These are phyloP conservation scores for Chymomyza costata DNA, from an alignment of 1,140 invertebrate genomes.

Conservation along the genomic window DNA sequence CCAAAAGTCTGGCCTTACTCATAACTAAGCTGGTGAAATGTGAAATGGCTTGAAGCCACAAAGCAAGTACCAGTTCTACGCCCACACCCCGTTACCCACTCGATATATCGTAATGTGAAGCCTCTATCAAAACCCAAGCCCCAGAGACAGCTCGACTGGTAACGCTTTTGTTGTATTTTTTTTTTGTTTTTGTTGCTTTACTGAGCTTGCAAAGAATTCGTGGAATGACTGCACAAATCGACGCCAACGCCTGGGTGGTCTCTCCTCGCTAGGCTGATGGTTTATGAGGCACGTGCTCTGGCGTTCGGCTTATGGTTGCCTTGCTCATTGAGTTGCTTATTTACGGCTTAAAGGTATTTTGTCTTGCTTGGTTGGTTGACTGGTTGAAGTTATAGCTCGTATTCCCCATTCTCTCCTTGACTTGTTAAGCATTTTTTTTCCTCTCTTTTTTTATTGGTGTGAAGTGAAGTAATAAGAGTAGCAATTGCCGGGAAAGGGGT, in stretches of 20 bases:
- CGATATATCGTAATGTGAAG: too few species aligned
- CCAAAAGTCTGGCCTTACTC: slow-evolving; percentile 41
- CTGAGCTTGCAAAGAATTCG: slow-evolving; percentile 54
- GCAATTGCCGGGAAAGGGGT: slow-evolving; percentile 35
- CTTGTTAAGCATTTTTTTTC: slow-evolving; percentile 2
- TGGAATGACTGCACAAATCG: slow-evolving; percentile 71
- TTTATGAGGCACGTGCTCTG: slow-evolving; percentile 70
- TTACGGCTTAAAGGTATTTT: slow-evolving; percentile 66
- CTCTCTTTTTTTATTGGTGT: slow-evolving; percentile 43
- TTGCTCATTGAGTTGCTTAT: slow-evolving; percentile 72
- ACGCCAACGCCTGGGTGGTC: slow-evolving; percentile 56
- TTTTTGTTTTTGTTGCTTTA: slow-evolving; percentile 4
- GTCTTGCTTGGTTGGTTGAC: slow-evolving; percentile 35
- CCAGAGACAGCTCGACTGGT: slow-evolving; percentile 14
- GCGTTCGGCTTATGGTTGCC: slow-evolving; percentile 50
- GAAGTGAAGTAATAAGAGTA: slow-evolving; percentile 70
- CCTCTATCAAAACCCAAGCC: slow-evolving; percentile 29
- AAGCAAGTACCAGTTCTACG: too few species aligned
- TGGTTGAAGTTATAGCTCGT: too few species aligned
- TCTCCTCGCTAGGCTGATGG: slow-evolving; percentile 38
- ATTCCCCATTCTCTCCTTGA: slow-evolving; percentile 3
- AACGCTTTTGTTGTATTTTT: too few species aligned
- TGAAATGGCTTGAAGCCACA: slow-evolving; percentile 42
- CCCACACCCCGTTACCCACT: too few species aligned
- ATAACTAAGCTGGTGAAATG: slow-evolving; percentile 53